Conservation (phyloP, 2,797 vertebrate genomes). For the Discoglossus pictus region DNA sequence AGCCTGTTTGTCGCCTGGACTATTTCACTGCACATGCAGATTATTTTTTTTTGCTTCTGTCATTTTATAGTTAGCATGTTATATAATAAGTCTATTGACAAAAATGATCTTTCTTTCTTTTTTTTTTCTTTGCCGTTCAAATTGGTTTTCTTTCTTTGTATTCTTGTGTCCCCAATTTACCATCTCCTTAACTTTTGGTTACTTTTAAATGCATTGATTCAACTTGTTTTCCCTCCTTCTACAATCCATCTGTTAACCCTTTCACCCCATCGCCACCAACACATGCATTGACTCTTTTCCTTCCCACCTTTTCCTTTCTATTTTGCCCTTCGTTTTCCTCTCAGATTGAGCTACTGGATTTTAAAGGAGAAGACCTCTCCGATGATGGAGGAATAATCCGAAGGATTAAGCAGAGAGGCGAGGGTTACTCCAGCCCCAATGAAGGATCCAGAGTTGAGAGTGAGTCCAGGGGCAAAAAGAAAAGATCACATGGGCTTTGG, state of each 20-base stretch:
- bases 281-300: no score
- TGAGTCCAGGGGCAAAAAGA: slow-evolving; percentile 59
- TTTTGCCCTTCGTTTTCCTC: slow-evolving; percentile 32
- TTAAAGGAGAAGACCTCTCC: slow-evolving; percentile 88
- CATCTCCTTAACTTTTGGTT: no score
- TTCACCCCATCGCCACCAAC: no score
- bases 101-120: no score
- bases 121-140: no score
- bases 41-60: slow-evolving; percentile 48
- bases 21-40: no score
- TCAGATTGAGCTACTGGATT: slow-evolving; percentile 81
- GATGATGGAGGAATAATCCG: slow-evolving; percentile 86
- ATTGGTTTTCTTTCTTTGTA: no score
- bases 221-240: slow-evolving; percentile 6
- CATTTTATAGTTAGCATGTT: slow-evolving; percentile 55
- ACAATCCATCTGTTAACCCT: slow-evolving; percentile 9
- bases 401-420: slow-evolving; percentile 91
- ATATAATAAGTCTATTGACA: no score
- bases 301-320: not conserved
- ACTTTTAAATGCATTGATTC: no score
- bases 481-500: no score
- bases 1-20: no score
- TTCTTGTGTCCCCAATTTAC: no score
- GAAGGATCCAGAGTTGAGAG: slow-evolving; percentile 87
- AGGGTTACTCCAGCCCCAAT: slow-evolving; percentile 88